These are phyloP conservation scores for Lepus oiostolus DNA, from an alignment of 2,797 vertebrate species.

Conservation along the genomic window DNA sequence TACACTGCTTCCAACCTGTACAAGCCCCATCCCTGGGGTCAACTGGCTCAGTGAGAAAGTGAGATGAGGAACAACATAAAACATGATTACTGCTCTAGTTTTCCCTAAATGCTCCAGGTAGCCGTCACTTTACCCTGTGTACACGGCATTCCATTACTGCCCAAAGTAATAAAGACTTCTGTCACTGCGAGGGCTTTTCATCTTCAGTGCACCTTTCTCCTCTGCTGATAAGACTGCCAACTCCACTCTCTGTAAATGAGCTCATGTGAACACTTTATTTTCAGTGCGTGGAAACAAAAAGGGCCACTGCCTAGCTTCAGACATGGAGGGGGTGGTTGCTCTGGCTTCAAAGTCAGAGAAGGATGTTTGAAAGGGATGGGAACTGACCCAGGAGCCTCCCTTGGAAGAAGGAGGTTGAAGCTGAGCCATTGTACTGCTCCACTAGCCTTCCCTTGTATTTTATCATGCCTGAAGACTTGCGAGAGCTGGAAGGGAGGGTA, in stretches of 20 bases:
- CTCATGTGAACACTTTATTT: slow-evolving; percentile 89
- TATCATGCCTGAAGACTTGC: slow-evolving; percentile 38
- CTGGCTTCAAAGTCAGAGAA: slow-evolving; percentile 85
- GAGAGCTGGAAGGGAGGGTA: background rate
- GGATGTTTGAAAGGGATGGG: slow-evolving; percentile 85
- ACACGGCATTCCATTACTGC: slow-evolving; percentile 87
- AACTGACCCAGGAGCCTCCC: slow-evolving; percentile 82
- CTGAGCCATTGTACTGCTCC: slow-evolving; percentile 46
- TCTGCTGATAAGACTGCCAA: slow-evolving; percentile 90
- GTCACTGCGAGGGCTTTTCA: slow-evolving; percentile 89
- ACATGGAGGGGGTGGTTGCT: slow-evolving; percentile 79
- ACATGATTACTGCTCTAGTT: slow-evolving; percentile 84
- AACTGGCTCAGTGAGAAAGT: slow-evolving; percentile 80
- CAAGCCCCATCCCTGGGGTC: slow-evolving; percentile 74
- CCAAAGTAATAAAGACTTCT: slow-evolving; percentile 92
- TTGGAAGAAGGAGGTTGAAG: slow-evolving; percentile 78
- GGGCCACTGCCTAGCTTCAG: slow-evolving; percentile 80
- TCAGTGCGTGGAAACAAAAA: slow-evolving; percentile 87
- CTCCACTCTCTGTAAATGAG: slow-evolving; percentile 89
- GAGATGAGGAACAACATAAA: slow-evolving; percentile 84
- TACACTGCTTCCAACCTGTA: slow-evolving; percentile 34
- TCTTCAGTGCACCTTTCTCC: slow-evolving; percentile 88
- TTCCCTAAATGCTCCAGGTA: slow-evolving; percentile 88
- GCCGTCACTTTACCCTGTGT: slow-evolving; percentile 85
- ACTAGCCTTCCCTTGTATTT: slow-evolving; percentile 61